Percentiles rank a stretch among this genome's conserved stretches.
Evolutionary conservation across 2,888 invertebrate genomes (phyloP).

Genomic region (Cantharis rustica): DNA sequence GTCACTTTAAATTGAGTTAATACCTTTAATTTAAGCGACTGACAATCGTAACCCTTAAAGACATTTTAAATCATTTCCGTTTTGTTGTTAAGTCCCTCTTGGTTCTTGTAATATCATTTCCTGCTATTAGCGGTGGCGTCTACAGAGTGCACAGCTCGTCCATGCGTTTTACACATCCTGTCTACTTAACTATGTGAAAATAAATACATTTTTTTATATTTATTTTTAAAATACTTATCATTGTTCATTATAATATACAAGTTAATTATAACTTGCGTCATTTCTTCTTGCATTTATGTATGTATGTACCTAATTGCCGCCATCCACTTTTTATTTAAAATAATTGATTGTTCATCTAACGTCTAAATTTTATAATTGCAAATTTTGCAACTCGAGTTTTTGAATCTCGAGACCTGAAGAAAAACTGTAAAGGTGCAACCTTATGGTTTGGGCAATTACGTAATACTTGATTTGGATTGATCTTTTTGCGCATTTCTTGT

Average conservation of each 20-base stretch:
- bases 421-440: neutral
- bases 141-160: slow-evolving; percentile 37
- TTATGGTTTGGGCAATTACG: neutral
- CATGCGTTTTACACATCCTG: slow-evolving; percentile 41
- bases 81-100: slow-evolving; percentile 34
- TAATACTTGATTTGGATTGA: neutral
- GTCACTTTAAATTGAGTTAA: neutral
- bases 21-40: slow-evolving; percentile 14
- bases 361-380: neutral
- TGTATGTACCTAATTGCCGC: no score
- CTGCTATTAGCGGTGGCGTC: slow-evolving; percentile 31
- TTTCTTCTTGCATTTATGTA: neutral
- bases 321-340: neutral
- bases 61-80: slow-evolving; percentile 42
- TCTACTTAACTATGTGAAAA: slow-evolving; percentile 22
- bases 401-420: neutral
- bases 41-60: slow-evolving; percentile 30
- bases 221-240: neutral
- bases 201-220: neutral
- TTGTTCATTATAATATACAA: neutral
- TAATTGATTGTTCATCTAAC: neutral
- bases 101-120: slow-evolving; percentile 23
- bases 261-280: neutral
- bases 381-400: neutral
- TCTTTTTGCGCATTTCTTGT: neutral